Percentiles rank a stretch among this genome's conserved stretches.
phyloP scores from a whole-genome alignment of 2,797 vertebrate species.

The Luscinia luscinia region DNA sequence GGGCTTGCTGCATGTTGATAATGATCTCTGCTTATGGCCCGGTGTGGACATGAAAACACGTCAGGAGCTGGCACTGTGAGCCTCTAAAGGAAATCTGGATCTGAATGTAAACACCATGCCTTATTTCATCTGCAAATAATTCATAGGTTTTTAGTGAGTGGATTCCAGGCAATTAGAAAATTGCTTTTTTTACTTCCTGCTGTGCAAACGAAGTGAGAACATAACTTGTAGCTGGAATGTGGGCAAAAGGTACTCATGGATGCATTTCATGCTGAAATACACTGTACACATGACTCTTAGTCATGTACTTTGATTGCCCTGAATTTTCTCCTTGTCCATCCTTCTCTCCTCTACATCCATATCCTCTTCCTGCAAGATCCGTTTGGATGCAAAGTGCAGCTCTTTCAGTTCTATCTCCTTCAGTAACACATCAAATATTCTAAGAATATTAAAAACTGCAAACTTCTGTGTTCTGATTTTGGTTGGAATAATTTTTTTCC shows the following conservation, averaged over 20 bases:
- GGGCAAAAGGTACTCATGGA: background rate
- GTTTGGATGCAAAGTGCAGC: background rate
- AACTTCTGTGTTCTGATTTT: background rate
- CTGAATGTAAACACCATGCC: background rate
- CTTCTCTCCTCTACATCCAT: background rate
- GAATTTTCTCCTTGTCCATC: background rate
- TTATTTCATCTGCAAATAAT: background rate
- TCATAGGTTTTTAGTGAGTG: background rate
- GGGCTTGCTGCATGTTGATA: background rate
- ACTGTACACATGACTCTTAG: background rate
- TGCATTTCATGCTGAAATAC: background rate
- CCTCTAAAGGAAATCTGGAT: background rate
- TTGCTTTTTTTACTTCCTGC: background rate
- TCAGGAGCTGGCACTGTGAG: background rate
- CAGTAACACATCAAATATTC: background rate
- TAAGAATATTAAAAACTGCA: background rate
- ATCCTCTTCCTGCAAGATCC: background rate
- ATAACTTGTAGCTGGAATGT: background rate
- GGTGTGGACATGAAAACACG: background rate
- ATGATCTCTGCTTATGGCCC: background rate
- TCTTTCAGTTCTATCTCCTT: background rate
- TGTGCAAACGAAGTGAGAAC: background rate
- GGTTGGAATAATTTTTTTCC: background rate
- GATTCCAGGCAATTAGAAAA: background rate
- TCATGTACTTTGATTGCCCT: background rate